Evolutionary conservation across 2,113 vertebrate genomes (phyloP).

Genomic region (Prolemur simus): DNA sequence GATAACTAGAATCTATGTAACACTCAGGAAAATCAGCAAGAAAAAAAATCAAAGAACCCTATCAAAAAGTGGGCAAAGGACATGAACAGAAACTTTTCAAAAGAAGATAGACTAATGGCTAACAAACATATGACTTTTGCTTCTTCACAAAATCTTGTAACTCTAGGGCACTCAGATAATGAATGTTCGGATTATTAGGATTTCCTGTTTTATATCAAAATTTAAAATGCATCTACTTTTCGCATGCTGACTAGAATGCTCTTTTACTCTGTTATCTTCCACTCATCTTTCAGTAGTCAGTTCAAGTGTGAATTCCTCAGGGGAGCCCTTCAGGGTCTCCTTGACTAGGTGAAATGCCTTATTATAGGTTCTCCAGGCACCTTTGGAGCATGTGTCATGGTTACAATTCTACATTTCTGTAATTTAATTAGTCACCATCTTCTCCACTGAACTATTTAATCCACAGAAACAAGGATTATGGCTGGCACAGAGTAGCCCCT

Average conservation of each 20-base stretch:
- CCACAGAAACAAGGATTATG: background rate
- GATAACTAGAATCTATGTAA: too few relatives aligned
- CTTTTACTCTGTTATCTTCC: background rate
- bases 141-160: conserved; percentile 35
- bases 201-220: background rate
- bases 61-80: too few relatives aligned
- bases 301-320: background rate
- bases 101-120: too few relatives aligned
- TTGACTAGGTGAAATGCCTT: background rate
- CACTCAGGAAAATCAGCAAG: too few relatives aligned
- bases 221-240: background rate
- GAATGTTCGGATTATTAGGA: background rate
- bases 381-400: background rate
- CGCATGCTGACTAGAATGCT: background rate
- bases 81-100: too few relatives aligned
- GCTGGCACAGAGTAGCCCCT: background rate
- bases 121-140: background rate
- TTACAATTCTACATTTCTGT: background rate
- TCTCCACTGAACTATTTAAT: background rate
- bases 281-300: background rate
- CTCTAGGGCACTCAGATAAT: background rate
- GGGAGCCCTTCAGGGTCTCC: background rate
- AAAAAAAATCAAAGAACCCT: too few relatives aligned
- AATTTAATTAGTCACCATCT: conserved; percentile 20
- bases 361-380: background rate